Base-by-base conservation (phyloP, 2,888 invertebrate genomes). In the Rhaphigaster nebulosa region DNA sequence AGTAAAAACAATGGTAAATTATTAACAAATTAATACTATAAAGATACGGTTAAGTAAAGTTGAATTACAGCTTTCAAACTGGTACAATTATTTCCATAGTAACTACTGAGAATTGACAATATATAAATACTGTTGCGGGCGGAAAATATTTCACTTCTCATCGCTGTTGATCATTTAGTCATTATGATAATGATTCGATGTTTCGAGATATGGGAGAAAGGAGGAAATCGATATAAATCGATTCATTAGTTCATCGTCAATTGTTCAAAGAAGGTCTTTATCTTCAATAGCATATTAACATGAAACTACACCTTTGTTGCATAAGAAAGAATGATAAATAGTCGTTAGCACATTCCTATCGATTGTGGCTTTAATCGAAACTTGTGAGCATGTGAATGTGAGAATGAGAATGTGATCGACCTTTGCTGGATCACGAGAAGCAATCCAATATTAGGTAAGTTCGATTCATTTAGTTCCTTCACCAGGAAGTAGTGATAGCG, bases 351-450 rank as follows among this genome's bases (percentile, higher is more conserved):
- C 70, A 70, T 34, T 76, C 20, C 70, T 38, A 76, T 76, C 38
- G 70, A 38, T 20, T 76, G 70, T 76, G 34, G 70, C 70, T 20
- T 76, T 76, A 38, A 76, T 76, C 15, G 34, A 76, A 76, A 76
- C 70, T 10, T 38, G 20, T 38, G 70, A 76, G 70, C 70, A 76
- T 76, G 70, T 76, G 65, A 65, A 29, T 65, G 70, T 76, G 34
- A 20, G 70, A 76, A 29, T n/a, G n/a, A n/a, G n/a, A n/a, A n/a
- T n/a, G n/a, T n/a, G 65, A 29, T 15, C 70, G 70, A 76, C 70
- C 70, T 76, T 76, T 76, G 70, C 20, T 15, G 34, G 15, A 76
- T 34, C 70, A 76, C 70, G 70, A 76, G 29, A 23, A 38, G 70
- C 70, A 8, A 38, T 38, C 34, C 70, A 12, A 38, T 26, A 34